Base-by-base conservation (phyloP, 2,888 invertebrate genomes). In the Lepidonotus clava region DNA sequence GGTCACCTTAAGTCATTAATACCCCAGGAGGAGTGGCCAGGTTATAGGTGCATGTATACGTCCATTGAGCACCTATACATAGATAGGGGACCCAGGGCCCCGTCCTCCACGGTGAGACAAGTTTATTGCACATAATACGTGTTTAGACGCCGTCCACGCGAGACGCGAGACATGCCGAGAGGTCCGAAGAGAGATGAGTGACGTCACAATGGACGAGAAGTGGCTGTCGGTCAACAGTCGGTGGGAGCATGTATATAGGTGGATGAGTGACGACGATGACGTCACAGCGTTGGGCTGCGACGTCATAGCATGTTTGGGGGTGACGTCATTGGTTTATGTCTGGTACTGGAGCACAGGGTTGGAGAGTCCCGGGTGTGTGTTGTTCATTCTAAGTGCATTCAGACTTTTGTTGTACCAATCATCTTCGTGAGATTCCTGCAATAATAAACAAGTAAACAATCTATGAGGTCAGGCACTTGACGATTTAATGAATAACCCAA, bases 401-500 rank as follows among this genome's bases (percentile, higher is more conserved):
- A 99, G 96, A 93, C 98, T 98, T 95, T 98, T 98, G 95, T 98
- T 99, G 96, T 99, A 99, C 98, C 98, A 99, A 95, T 98, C 98
- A 86, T 95, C 95, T 97, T 98, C 94, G 40, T 93, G 93, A 8
- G 91, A 88, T 40, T 90, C 88, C 88, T 90, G 88, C 6, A 66
- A 88, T 21, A 38, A 66, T 6, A 83, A 24, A 83, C 28, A 40
- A 85, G 51, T 32, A n/a, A 67, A n/a, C n/a, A n/a, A n/a, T n/a
- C n/a, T n/a, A n/a, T n/a, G n/a, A n/a, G n/a, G n/a, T n/a, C n/a
- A n/a, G n/a, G n/a, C n/a, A n/a, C n/a, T n/a, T n/a, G n/a, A n/a
- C n/a, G n/a, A n/a, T n/a, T n/a, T n/a, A n/a, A n/a, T n/a, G n/a
- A n/a, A n/a, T n/a, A n/a, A n/a, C n/a, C n/a, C n/a, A n/a, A n/a